Base-by-base conservation (phyloP, 2,113 vertebrate genomes). In the Leptodactylus fuscus region DNA sequence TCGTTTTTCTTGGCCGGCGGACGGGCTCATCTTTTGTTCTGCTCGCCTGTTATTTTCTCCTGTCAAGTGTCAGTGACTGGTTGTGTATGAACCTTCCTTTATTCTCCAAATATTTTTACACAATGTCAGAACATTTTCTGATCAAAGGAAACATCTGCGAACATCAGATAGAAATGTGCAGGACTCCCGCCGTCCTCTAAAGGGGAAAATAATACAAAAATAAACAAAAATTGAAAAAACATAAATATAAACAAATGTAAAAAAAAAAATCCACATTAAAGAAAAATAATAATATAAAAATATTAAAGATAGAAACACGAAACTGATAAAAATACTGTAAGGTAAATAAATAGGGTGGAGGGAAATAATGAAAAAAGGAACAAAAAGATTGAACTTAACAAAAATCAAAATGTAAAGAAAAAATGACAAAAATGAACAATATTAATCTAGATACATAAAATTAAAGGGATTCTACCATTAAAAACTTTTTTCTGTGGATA, bases 81-180 rank as follows among this genome's bases (percentile, higher is more conserved):
- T 15, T 5, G 34, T 60, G 77, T 80, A 24, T 24, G 4, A 22
- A 9, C 22, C 13, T 18, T 44, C 34, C 77, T 82, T 71, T 38
- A 51, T 53, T 5, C 48, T 36, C 22, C 24, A 48, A 60, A 46
- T 55, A 62, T 62, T 62, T 73, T 51, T 62, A 65, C 27, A 58
- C 53, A 32, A 29, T 58, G 20, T 48, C 36, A 34, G 32, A 36
- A 53, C 62, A 44, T 90, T 88, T 86, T 91, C 88, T 80, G 91
- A 92, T 85, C 92, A 85, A 91, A 92, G 93, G 93, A 95, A 95
- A 94, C 92, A 93, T 92, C 91, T 94, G 93, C 86, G 87, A 53
- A 91, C 82, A 88, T 89, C 85, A 88, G 87, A n/a, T n/a, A 87
- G 85, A 90, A 93, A 91, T 90, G 90, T 89, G 88, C 90, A 90